Base-by-base conservation (phyloP, 2,888 invertebrate species). In the Pedicia rivosa region DNA sequence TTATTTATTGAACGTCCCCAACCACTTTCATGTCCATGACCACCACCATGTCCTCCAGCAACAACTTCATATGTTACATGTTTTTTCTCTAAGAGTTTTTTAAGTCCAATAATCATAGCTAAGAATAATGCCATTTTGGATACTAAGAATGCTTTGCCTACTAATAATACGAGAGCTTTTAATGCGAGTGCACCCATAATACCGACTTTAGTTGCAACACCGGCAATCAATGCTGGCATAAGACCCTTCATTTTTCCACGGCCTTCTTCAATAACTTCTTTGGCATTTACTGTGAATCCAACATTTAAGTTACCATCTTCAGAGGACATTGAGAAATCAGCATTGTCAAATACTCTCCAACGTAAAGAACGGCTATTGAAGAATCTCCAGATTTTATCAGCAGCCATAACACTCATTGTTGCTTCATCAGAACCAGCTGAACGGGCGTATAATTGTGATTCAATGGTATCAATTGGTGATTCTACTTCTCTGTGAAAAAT, bases 71-170 rank as follows among this genome's bases (percentile, higher is more conserved):
- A 79, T 1, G 76, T 78, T 20, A 83, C 74, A 10, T 17, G 5
- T 12, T 56, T 55, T 40, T 61, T 80, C 52, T 76, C 75, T 59
- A 86, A 74, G 28, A 87, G 64, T 51, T 86, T 86, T 66, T 83
- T 86, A 51, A 86, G 55, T 22, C 83, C 84, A 45, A 86, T 79
- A 47, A 86, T 76, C 30, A 76, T 75, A 10, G 86, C 80, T 38
- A 86, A 61, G 4, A 86, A 68, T 8, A 87, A 66, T 3, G 86
- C 86, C 36, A 86, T 75, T 68, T 87, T 87, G 47, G 82, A 81
- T 43, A 86, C 75, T 28, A 87, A 69, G 4, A 87, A 67, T 17
- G 86, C 86, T 63, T 87, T 86, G 50, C 84, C 84, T 22, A 86
- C 84, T 46, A 86, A 69, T 5, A 86, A 65, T 12, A 79, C 78